A percentile compares a stretch with the other conserved stretches of the same genome.
Evolutionary conservation across 2,113 vertebrate genomes (phyloP).

Genomic region (Isichthys henryi): DNA sequence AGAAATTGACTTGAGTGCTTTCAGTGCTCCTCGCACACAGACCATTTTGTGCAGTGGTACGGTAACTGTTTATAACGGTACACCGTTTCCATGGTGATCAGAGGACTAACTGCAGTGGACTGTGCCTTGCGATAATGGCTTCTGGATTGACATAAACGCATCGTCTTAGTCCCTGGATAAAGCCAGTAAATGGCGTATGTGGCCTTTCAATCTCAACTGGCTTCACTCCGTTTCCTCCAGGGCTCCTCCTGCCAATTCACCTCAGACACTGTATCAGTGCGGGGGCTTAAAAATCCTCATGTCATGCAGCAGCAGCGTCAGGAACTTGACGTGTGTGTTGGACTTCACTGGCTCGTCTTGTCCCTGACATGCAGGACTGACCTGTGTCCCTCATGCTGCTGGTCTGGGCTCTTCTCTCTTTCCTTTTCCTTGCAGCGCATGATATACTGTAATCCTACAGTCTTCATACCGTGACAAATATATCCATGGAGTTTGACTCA

Average conservation of each 20-base stretch:
- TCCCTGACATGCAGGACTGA: neutral
- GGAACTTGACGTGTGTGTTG: neutral
- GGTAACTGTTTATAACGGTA: conserved; percentile 71
- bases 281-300: neutral
- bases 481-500: neutral
- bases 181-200: conserved; percentile 29
- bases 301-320: neutral
- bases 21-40: conserved; percentile 69
- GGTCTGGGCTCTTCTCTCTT: neutral
- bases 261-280: neutral
- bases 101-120: conserved; percentile 60
- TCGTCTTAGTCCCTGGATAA: conserved; percentile 24
- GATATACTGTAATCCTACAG: neutral
- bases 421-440: neutral
- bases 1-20: conserved; percentile 73
- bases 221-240: neutral
- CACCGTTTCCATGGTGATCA: conserved; percentile 74
- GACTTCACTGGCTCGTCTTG: neutral
- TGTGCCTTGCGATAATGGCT: conserved; percentile 71
- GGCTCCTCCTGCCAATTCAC: neutral
- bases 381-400: neutral
- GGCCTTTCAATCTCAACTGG: neutral
- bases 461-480: neutral
- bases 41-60: conserved; percentile 69
- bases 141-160: conserved; percentile 63